Evolutionary conservation across 1,140 invertebrate species (phyloP), one percentile per base, ranked within the genome.

Genomic region (Druon quercuslanigerum): DNA sequence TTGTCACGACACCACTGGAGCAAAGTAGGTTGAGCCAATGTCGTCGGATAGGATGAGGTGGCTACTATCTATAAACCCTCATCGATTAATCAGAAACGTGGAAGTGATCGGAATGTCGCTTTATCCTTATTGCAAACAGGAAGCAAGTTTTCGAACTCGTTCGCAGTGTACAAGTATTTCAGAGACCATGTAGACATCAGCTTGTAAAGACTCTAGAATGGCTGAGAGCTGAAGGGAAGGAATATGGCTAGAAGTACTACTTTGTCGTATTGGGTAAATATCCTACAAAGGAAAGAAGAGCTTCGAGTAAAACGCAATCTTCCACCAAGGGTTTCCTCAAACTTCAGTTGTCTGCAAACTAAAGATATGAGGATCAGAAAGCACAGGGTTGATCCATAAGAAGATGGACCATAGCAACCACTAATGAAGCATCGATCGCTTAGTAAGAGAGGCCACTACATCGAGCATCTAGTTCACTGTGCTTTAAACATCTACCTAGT

Each of bases 331-430:
- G 40, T 66, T 66, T 40, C 60, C 25, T n/a, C 0, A 33, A 40
- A 33, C 60, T 66, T 13, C 8, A 40, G 46, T n/a, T 14, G 60
- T 66, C 33, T n/a, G 33, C 60, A 46, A 66, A 66, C 60, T 13
- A 8, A 14, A 33, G 60, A n/a, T 66, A 66, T 40, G 60, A 66
- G 25, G 13, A 40, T 66, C 13, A 16, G 25, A 66, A 66, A n/a
- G 33, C 33, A 40, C 14, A 40, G 33, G 25, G 16, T 14, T n/a
- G 16, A 5, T 66, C 14, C 1, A 40, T 40, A 66, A 66, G 60
- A n/a, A 40, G 33, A 40, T 66, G 60, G 25, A 66, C 60, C 60
- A 66, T 66, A n/a, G 60, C 25, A 16, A 33, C 16, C 40, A 25
- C 60, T 8, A 66, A 66, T 66, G 16, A 66, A 66, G 5, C 9